Evolutionary conservation across 2,113 vertebrate species (phyloP).

Genomic region (Tursiops truncatus): DNA sequence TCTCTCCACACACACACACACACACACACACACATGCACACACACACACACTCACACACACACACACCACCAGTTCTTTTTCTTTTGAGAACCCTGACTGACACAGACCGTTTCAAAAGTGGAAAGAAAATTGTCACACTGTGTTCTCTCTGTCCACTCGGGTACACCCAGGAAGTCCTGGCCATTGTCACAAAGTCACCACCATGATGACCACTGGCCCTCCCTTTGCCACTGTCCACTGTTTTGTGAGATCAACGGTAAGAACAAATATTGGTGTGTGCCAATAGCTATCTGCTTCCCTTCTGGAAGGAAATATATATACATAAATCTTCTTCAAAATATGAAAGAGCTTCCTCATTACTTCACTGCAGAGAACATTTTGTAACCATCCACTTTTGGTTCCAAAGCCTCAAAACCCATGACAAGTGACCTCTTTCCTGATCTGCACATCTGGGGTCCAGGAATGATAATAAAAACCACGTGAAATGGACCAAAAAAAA

Average conservation of each 20-base stretch:
- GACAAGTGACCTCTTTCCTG: background rate
- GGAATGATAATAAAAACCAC: background rate
- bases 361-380: background rate
- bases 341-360: too few species aligned
- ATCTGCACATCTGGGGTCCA: background rate
- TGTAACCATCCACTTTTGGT: background rate
- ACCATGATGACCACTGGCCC: accelerated
- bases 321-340: background rate
- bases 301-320: background rate
- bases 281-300: background rate
- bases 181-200: background rate
- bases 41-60: too few species aligned
- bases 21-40: too few species aligned
- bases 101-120: too few species aligned
- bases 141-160: background rate
- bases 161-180: background rate
- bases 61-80: too few species aligned
- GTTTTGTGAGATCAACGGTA: background rate
- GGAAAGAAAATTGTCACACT: too few species aligned
- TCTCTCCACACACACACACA: too few species aligned
- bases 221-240: background rate
- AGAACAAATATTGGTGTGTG: accelerated
- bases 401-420: background rate
- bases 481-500: background rate
- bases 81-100: too few species aligned